Evolutionary conservation across 2,113 vertebrate genomes (phyloP), one percentile per base, ranked within the genome.

Genomic region (Chloropsis hardwickii): DNA sequence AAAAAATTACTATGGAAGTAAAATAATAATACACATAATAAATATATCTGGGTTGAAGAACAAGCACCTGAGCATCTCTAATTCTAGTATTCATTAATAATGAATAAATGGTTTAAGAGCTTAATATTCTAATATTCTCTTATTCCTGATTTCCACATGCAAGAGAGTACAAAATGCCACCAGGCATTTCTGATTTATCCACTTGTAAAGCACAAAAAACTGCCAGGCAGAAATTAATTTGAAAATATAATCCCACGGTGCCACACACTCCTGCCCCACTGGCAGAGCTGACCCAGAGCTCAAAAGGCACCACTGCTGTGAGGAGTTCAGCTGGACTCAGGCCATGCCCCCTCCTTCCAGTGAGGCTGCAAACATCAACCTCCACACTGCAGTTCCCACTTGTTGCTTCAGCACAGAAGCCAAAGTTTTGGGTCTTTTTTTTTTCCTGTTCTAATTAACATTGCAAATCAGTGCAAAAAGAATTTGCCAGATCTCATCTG

Each of bases 401-500:
- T 79, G 35, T 89, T 94, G 85, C 81, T 85, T 44, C 50, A 42
- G n/a, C 66, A 69, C 66, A 48, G 31, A 56, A 92, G 45, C 40
- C 71, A 23, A 91, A 92, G 64, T 86, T 86, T 66, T n/a, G 61
- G 39, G 12, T 31, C 29, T 25, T 11, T 48, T 67, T 58, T 35
- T 57, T 62, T 3, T 2, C 27, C 37, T 31, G 4, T 56, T 60
- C 69, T 47, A 62, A 94, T 96, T 94, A 95, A 78, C 87, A 91
- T 71, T 95, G 81, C 93, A 95, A 94, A 94, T 91, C 53, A 87
- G 61, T 0, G 0, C 40, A 79, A 88, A 91, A 77, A 69, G 79
- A 81, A 81, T 78, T 91, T 86, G 77, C 89, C 95, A 96, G 95
- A 91, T 94, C 89, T 92, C 69, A 86, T 87, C 93, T 92, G 90